Evolutionary conservation across 2,888 invertebrate genomes (phyloP).

Genomic region (Spatulosminthurus flaviceps): DNA sequence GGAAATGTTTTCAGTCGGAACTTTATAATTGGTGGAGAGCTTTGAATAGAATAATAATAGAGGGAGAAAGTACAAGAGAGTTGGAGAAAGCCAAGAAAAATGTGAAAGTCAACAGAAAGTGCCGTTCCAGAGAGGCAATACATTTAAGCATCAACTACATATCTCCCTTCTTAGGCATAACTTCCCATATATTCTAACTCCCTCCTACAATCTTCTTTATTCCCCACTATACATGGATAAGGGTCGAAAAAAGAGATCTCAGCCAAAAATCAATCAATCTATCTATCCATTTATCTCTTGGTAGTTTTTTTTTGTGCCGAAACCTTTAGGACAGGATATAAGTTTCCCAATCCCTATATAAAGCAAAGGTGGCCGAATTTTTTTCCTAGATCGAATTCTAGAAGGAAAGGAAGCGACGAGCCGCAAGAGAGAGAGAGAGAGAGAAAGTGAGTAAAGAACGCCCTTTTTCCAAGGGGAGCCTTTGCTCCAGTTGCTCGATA

Average conservation of each 20-base stretch:
- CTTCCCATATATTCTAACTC: too few relatives aligned
- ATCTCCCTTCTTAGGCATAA: neutral
- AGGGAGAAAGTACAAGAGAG: too few relatives aligned
- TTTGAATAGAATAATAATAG: too few relatives aligned
- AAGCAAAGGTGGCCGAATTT: slow-evolving; percentile 39
- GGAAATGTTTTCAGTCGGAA: too few relatives aligned
- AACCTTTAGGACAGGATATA: slow-evolving; percentile 40
- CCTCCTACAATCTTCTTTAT: too few relatives aligned
- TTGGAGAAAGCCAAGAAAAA: too few relatives aligned
- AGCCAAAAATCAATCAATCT: slow-evolving; percentile 36
- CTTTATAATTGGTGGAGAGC: too few relatives aligned
- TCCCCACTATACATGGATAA: neutral
- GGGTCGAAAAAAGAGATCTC: slow-evolving; percentile 36
- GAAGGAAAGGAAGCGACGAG: slow-evolving; percentile 37
- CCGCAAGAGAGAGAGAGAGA: slow-evolving; percentile 3
- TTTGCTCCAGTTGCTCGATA: neutral
- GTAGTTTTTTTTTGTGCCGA: slow-evolving; percentile 29
- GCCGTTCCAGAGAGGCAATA: too few relatives aligned
- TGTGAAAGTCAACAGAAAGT: too few relatives aligned
- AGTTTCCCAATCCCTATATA: slow-evolving; percentile 31
- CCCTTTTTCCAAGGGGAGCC: neutral
- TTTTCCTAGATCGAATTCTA: slow-evolving; percentile 33
- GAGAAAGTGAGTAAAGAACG: slow-evolving; percentile 4
- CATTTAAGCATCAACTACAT: too few relatives aligned
- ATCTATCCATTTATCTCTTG: slow-evolving; percentile 36